phyloP scores from a whole-genome alignment of 1,140 invertebrate species.

The Hycleus cichorii region DNA sequence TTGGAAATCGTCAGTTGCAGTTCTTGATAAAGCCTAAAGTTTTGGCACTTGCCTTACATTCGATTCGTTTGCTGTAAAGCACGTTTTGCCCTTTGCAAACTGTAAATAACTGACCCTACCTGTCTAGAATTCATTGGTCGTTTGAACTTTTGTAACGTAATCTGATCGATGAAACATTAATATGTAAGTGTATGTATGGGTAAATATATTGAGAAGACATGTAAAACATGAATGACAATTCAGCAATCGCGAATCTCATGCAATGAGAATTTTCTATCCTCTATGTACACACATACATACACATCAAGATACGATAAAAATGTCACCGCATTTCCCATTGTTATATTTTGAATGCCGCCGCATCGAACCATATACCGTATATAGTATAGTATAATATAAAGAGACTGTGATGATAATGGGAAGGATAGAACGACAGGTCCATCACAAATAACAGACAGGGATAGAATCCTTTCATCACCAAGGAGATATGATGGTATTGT shows the following conservation, averaged over 20 bases:
- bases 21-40: too few species aligned
- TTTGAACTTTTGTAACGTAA: too few species aligned
- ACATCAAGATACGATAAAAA: constrained; percentile 26
- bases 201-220: constrained; percentile 2
- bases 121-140: too few species aligned
- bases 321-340: constrained; percentile 34
- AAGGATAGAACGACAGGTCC: constrained; percentile 19
- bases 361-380: constrained; percentile 25
- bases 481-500: constrained; percentile 37
- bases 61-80: too few species aligned
- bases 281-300: constrained; percentile 17
- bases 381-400: not conserved
- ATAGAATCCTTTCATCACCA: constrained; percentile 34
- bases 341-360: constrained; percentile 32
- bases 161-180: too few species aligned
- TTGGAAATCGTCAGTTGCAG: too few species aligned
- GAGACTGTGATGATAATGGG: constrained; percentile 28
- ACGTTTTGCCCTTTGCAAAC: too few species aligned
- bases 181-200: too few species aligned
- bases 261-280: constrained; percentile 26
- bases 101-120: too few species aligned
- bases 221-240: constrained; percentile 18
- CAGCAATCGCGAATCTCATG: constrained; percentile 25
- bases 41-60: too few species aligned
- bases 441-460: constrained; percentile 19